phyloP scores from a whole-genome alignment of 2,888 invertebrate genomes.

The Philonicus albiceps region DNA sequence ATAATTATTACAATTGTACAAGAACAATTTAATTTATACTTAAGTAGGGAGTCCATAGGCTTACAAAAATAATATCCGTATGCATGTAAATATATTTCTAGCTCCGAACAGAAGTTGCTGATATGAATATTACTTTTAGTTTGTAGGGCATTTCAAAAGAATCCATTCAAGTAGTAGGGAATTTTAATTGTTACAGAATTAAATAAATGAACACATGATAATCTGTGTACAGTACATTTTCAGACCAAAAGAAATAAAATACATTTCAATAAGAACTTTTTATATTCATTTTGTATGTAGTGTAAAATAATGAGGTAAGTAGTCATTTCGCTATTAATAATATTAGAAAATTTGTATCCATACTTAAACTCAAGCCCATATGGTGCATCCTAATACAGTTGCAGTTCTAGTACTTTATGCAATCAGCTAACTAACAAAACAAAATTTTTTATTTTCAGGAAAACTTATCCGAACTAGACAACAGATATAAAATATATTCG shows the following conservation, averaged over 20 bases:
- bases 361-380: too few relatives aligned
- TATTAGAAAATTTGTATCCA: too few relatives aligned
- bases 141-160: not conserved
- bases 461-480: too few relatives aligned
- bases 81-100: not conserved
- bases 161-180: not conserved
- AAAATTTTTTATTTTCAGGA: too few relatives aligned
- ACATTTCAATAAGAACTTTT: not conserved
- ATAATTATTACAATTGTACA: not conserved
- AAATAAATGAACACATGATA: not conserved
- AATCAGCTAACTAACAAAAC: too few relatives aligned
- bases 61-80: not conserved
- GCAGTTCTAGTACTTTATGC: too few relatives aligned
- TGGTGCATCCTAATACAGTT: too few relatives aligned
- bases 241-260: conserved; percentile 17
- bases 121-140: conserved; percentile 7
- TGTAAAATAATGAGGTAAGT: too few relatives aligned
- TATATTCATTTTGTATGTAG: not conserved
- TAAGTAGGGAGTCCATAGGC: not conserved
- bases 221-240: conserved; percentile 10
- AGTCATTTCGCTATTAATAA: too few relatives aligned
- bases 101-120: conserved; percentile 4
- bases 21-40: conserved; percentile 20
- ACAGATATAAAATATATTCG: too few relatives aligned
- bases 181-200: not conserved